These are phyloP conservation scores for Staurois parvus DNA, from an alignment of 2,797 vertebrate species.

Conservation along the genomic window DNA sequence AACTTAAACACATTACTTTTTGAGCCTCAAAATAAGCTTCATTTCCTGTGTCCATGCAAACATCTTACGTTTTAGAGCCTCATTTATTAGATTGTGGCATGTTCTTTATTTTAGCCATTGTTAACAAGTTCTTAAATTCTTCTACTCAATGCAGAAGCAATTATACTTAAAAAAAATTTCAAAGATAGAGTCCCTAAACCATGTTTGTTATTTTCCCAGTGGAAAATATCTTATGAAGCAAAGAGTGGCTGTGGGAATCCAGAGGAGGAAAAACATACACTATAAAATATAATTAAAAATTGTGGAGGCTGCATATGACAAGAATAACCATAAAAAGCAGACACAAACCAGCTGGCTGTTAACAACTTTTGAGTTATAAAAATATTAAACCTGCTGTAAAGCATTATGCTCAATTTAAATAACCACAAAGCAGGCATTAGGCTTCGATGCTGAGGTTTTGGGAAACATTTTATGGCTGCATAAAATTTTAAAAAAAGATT, in stretches of 20 bases:
- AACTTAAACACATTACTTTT: background rate
- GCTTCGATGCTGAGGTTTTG: slow-evolving; percentile 80
- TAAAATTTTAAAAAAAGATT: slow-evolving; percentile 80
- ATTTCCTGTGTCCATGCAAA: slow-evolving; percentile 12
- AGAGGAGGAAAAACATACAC: slow-evolving; percentile 82
- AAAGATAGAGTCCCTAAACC: slow-evolving; percentile 72
- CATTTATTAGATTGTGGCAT: slow-evolving; percentile 49
- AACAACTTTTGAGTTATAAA: slow-evolving; percentile 88
- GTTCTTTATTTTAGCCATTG: slow-evolving; percentile 61
- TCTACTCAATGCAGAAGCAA: slow-evolving; percentile 74
- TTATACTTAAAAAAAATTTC: slow-evolving; percentile 71
- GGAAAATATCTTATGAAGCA: slow-evolving; percentile 78
- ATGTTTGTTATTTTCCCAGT: slow-evolving; percentile 74
- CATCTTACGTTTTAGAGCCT: slow-evolving; percentile 8
- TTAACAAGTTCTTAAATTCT: slow-evolving; percentile 68
- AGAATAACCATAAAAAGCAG: slow-evolving; percentile 87
- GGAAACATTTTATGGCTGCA: slow-evolving; percentile 84
- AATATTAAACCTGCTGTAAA: slow-evolving; percentile 87
- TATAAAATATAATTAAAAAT: slow-evolving; percentile 89
- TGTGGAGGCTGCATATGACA: slow-evolving; percentile 86
- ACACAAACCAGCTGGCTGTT: slow-evolving; percentile 87
- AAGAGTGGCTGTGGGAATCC: slow-evolving; percentile 78
- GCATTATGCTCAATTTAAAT: slow-evolving; percentile 85
- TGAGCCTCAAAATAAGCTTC: slow-evolving; percentile 9
- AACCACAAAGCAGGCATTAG: slow-evolving; percentile 82